Evolutionary conservation across 2,797 vertebrate species (phyloP), one percentile per base, ranked within the genome.

Genomic region (Lemur catta): DNA sequence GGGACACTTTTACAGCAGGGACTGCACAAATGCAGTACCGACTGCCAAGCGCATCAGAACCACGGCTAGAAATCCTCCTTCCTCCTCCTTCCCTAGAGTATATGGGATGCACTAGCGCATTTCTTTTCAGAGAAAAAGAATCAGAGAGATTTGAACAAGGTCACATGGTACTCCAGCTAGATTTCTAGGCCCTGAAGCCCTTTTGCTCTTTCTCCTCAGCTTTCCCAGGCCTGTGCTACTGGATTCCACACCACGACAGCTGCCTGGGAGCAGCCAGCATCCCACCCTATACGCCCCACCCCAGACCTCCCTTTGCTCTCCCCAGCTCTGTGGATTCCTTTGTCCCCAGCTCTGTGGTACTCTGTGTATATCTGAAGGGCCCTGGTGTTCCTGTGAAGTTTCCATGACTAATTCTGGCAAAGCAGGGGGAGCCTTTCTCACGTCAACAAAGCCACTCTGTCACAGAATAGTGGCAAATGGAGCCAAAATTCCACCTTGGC

Each of bases 381-480:
- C 81, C 90, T 17, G 90, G 67, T 84, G 48, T 93, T 95, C 80
- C 84, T 80, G 71, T 81, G 93, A 96, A 95, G 95, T 96, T 96
- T 97, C 97, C 86, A 81, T 96, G 92, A 96, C 91, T 97, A 95
- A 96, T 92, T 97, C 87, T 96, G 97, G 84, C 91, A 92, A 55
- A 90, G 91, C 93, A 65, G 93, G 74, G 97, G 96, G 52, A 93
- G 61, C 75, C 65, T 33, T 86, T 79, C 75, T 96, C 10, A 75
- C 0, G 0, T 87, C 95, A 92, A 90, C 94, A 97, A 93, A 94
- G 94, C 89, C 0, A 0, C 91, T 93, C 65, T 95, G 67, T 95
- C 91, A 55, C 76, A 85, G 87, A 93, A 92, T 65, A 78, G 94
- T 46, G 96, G 87, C 41, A 80, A 67, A 28, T 17, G 24, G 93